Evolutionary conservation across 2,113 vertebrate species (phyloP).

Genomic region (Miniopterus natalensis): DNA sequence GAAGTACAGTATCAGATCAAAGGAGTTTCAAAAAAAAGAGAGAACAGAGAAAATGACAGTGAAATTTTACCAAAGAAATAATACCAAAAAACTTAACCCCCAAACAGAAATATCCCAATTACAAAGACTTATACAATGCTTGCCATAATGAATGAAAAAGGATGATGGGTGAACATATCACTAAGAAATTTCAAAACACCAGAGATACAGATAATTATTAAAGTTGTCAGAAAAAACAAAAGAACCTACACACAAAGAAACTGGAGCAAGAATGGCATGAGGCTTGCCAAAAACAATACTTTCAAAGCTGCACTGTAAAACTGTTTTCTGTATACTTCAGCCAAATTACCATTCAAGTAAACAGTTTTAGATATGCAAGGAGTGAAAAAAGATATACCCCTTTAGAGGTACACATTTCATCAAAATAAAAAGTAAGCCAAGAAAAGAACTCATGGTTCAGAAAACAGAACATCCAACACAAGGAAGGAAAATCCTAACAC

Average conservation of each 20-base stretch:
- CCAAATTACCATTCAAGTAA: background rate
- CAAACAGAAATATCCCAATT: slow-evolving; percentile 5
- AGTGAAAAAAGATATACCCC: slow-evolving; percentile 1
- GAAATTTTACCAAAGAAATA: slow-evolving; percentile 1
- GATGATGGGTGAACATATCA: background rate
- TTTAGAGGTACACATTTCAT: background rate
- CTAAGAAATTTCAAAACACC: slow-evolving; percentile 26
- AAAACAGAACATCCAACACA: background rate
- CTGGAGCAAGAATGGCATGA: background rate
- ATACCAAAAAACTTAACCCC: background rate
- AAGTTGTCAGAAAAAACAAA: slow-evolving; percentile 2
- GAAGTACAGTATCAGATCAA: background rate
- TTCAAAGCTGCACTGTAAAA: background rate
- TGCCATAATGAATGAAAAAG: background rate
- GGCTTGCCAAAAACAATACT: background rate
- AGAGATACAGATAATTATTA: slow-evolving; percentile 35
- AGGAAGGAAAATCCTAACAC: background rate
- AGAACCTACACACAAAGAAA: slow-evolving; percentile 14
- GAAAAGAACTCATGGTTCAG: background rate
- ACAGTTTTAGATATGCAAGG: background rate
- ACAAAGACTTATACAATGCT: background rate
- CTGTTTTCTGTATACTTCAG: background rate
- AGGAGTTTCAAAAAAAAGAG: background rate
- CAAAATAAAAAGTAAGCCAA: background rate
- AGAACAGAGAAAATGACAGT: background rate